Percentiles rank a stretch among this genome's conserved stretches.
phyloP scores from a whole-genome alignment of 2,888 invertebrate genomes.

The Blastobasis lacticolella region DNA sequence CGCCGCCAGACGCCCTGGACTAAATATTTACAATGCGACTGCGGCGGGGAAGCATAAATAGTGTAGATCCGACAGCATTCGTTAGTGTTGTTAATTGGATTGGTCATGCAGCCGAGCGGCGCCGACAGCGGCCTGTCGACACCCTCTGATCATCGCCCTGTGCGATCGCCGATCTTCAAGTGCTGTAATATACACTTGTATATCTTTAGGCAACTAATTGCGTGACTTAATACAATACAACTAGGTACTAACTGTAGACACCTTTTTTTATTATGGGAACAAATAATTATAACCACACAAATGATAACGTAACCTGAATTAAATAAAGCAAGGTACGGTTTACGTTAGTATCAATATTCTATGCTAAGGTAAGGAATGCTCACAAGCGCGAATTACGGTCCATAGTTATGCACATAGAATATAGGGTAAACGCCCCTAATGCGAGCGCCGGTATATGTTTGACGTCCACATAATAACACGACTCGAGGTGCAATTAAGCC shows the following conservation, averaged over 20 bases:
- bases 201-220: too few relatives aligned
- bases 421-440: constrained; percentile 47
- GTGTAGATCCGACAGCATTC: constrained; percentile 54
- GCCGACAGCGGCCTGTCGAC: constrained; percentile 15
- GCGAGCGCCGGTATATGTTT: constrained; percentile 33
- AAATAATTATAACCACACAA: too few relatives aligned
- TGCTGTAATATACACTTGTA: too few relatives aligned
- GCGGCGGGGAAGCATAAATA: constrained; percentile 66
- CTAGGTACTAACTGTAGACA: too few relatives aligned
- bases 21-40: constrained; percentile 68
- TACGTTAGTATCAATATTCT: too few relatives aligned
- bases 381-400: constrained; percentile 38
- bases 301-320: constrained; percentile 11
- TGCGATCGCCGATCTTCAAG: neutral
- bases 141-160: constrained; percentile 4
- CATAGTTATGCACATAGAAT: constrained; percentile 36
- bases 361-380: constrained; percentile 23
- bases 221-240: too few relatives aligned
- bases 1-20: constrained; percentile 59
- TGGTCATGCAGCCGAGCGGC: constrained; percentile 52
- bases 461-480: constrained; percentile 51
- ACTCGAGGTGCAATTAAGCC: constrained; percentile 38
- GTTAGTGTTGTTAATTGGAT: constrained; percentile 65
- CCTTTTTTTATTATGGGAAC: too few relatives aligned
- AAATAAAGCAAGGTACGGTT: constrained; percentile 20